Evolutionary conservation across 2,797 vertebrate genomes (phyloP), one percentile per base, ranked within the genome.

Genomic region (Harpagifer antarcticus): DNA sequence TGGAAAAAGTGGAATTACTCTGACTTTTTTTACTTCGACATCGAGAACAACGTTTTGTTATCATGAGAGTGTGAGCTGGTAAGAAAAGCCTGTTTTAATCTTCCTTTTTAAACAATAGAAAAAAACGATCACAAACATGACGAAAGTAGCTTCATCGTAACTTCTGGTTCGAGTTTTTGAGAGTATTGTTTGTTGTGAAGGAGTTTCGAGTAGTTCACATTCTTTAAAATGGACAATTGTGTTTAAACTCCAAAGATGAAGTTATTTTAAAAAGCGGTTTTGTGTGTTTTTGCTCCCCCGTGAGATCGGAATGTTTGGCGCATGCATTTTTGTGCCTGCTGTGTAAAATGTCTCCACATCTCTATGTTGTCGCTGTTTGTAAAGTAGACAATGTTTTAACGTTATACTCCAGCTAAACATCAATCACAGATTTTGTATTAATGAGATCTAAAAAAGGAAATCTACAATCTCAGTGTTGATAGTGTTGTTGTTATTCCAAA

Each of bases 11-110:
- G 88, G 89, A 69, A 71, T 79, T 79, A 83, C 42, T 70, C 15
- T 43, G 3, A 72, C 17, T 43, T 81, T 75, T 12, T 48, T 80
- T 1, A 88, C 72, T 47, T 79, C 54, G 20, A 75, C 15, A 53
- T 47, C 79, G 33, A 77, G 50, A 53, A 27, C 54, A 48, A 43
- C 59, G 42, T 68, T 79, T 81, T 1, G 65, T 50, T 55, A 81
- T 5, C 78, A 92, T 91, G 92, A 87, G 72, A 20, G 87, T 66
- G 73, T 93, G 86, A 94, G 65, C 88, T 85, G 93, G 93, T 94
- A 86, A 93, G 93, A 73, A 13, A 50, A 76, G 61, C 70, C 54
- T 68, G 43, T 66, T 27, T 75, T 48, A 19, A 31, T 0, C 0
- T 19, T 40, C 17, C 3, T 31, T 78, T 52, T 62, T 5, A 1